Percentiles rank a stretch among this genome's conserved stretches.
phyloP scores from a whole-genome alignment of 2,797 vertebrate genomes.

The Danio albolineatus region DNA sequence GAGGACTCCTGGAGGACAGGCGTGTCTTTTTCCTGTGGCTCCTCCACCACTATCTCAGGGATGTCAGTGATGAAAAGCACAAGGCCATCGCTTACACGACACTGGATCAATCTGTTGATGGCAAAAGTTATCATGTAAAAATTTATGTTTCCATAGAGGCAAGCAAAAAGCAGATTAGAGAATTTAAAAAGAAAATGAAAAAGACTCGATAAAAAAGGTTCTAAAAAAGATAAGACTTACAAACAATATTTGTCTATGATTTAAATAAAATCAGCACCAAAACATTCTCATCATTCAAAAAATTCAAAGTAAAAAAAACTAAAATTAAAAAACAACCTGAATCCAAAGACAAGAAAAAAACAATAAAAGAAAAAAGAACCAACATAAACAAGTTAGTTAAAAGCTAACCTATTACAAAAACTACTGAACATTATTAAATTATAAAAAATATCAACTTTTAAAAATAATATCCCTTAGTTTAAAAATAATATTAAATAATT shows the following conservation, averaged over 20 bases:
- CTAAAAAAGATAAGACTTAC: not conserved
- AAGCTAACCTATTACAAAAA: too few species aligned
- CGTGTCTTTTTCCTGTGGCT: conserved; percentile 88
- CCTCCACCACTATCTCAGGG: conserved; percentile 89
- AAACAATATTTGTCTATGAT: too few species aligned
- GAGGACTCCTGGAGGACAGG: conserved; percentile 88
- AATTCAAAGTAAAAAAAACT: not conserved
- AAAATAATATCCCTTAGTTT: not conserved
- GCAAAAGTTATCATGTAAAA: conserved; percentile 20
- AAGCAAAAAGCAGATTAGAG: not conserved
- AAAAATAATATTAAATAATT: too few species aligned
- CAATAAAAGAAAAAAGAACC: not conserved
- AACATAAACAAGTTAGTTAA: too few species aligned
- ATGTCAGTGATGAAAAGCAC: conserved; percentile 93
- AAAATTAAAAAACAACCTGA: not conserved
- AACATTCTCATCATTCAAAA: too few species aligned
- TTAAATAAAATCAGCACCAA: too few species aligned
- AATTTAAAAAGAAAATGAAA: not conserved
- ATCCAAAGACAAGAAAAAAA: not conserved
- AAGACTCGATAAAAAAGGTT: not conserved
- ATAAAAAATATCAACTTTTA: too few species aligned
- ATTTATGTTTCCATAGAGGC: not conserved
- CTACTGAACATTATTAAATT: too few species aligned
- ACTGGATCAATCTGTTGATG: conserved; percentile 88
- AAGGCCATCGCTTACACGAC: conserved; percentile 86